Evolutionary conservation across 2,797 vertebrate species (phyloP), one percentile per base, ranked within the genome.

Genomic region (Todus mexicanus): DNA sequence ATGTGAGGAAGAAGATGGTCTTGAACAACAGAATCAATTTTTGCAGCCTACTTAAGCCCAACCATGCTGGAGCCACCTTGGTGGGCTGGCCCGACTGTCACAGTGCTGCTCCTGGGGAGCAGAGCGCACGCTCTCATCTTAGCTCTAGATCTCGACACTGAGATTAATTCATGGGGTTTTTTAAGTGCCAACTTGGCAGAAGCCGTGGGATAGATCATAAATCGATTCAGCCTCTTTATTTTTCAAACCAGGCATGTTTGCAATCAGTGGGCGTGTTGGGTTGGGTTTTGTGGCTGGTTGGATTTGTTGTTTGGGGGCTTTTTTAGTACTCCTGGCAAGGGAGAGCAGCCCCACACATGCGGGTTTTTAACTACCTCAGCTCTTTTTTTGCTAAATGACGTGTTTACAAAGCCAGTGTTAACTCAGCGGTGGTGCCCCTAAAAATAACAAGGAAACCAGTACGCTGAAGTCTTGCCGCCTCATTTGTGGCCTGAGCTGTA

Each of bases 61-160:
- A 20, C 18, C 10, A 5, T 2, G 2, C 10, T 1, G 4, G 82
- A 50, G 63, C 69, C 40, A 69, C 83, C n/a, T 76, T 40, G 56
- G 29, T 60, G 68, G 72, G 72, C 31, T 78, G 33, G 25, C 23
- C 15, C 38, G 68, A 68, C 37, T 3, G 4, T 40, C 50, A 3
- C 50, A 20, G 29, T 5, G 35, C 47, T 4, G 51, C 47, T 70
- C 23, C 51, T 47, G 64, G 35, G 40, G 40, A 84, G 37, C 33
- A 5, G 42, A 37, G 42, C 2, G 0, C n/a, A 21, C 4, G 0
- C 51, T 23, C 33, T 26, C 56, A 6, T 43, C 65, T 33, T 17
- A 12, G 19, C 69, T 66, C 57, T 20, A 22, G 8, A 15, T 48
- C 69, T 53, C 12, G 2, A 47, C 0, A 0, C 47, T 45, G 63